Base-by-base conservation (phyloP, 2,888 invertebrate genomes). In the Leptothorax acervorum region DNA sequence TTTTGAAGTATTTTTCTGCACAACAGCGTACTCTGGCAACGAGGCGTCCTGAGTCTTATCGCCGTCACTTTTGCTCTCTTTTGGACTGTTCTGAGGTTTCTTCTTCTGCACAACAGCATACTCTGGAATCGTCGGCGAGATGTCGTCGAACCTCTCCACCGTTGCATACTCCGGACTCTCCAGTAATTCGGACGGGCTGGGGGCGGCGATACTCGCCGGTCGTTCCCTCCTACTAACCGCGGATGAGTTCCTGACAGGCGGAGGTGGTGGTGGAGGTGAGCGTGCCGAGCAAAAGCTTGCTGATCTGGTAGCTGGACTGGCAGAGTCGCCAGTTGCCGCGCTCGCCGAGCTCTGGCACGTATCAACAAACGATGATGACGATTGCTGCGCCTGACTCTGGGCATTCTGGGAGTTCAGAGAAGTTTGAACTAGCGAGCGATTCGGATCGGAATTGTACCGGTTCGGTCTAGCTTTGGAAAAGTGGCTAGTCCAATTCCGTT, bases 401-500 rank as follows among this genome's bases (percentile, higher is more conserved):
- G 89, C 90, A 87, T 92, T 94, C 89, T 94, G 93, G 6, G 79
- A 81, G 88, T 93, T 94, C 85, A 94, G 85, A 4, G 95, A 93
- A 9, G 93, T 93, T 83, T 95, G 94, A 42, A 95, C 96, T 85
- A 96, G 95, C 42, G 96, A 96, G 86, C 96, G 96, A 93, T 96
- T 96, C 12, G 96, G 96, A 94, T 97, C 97, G 92, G 96, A 96
- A 91, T 96, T 96, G 85, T 96, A 96, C 83, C 96, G 95, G 88
- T 95, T 95, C 68, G 97, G 96, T 89, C 97, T 96, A 74, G 97
- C 96, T 95, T 98, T 98, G 85, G 97, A 97, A 94, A 98, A 98
- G 95, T 98, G 98, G 85, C 98, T 97, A 48, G 98, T 98, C 98
- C 98, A 98, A 95, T 98, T 98, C 93, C 97, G 97, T 94, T 98